A percentile compares a stretch with the other conserved stretches of the same genome.
Evolutionary conservation across 2,113 vertebrate genomes (phyloP).

Genomic region (Nipponia nippon): DNA sequence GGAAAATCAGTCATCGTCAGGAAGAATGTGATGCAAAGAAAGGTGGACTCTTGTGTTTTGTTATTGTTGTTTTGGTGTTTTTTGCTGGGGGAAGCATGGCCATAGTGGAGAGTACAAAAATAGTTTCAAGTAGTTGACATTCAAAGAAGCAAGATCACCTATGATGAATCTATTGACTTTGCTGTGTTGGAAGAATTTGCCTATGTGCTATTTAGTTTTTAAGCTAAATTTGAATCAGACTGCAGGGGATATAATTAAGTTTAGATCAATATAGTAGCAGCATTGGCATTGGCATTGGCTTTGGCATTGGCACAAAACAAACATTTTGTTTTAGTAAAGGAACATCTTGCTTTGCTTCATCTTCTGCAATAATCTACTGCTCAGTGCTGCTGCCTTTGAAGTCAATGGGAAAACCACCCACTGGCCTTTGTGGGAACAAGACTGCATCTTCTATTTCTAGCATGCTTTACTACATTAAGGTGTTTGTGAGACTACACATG

Average conservation of each 20-base stretch:
- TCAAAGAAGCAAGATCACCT: neutral
- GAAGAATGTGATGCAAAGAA: neutral
- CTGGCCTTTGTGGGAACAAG: neutral
- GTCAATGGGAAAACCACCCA: neutral
- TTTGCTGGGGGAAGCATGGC: neutral
- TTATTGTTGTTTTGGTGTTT: neutral
- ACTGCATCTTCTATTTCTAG: neutral
- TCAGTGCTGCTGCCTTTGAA: neutral
- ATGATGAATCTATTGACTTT: neutral
- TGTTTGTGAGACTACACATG: fast-evolving
- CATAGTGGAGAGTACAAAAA: neutral
- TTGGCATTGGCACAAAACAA: conserved; percentile 21
- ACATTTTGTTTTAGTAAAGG: conserved; percentile 1
- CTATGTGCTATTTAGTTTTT: neutral
- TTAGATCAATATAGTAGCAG: conserved; percentile 34
- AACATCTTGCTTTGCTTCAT: neutral
- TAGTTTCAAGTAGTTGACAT: neutral
- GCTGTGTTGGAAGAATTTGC: neutral
- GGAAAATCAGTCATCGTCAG: neutral
- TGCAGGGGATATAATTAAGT: neutral
- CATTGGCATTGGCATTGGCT: neutral
- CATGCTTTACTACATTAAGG: neutral
- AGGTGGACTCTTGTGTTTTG: neutral
- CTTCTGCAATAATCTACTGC: neutral
- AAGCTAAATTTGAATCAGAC: conserved; percentile 22